These are phyloP conservation scores for Chaetogeoica ovagalla DNA, from an alignment of 2,888 invertebrate genomes.

Conservation along the genomic window DNA sequence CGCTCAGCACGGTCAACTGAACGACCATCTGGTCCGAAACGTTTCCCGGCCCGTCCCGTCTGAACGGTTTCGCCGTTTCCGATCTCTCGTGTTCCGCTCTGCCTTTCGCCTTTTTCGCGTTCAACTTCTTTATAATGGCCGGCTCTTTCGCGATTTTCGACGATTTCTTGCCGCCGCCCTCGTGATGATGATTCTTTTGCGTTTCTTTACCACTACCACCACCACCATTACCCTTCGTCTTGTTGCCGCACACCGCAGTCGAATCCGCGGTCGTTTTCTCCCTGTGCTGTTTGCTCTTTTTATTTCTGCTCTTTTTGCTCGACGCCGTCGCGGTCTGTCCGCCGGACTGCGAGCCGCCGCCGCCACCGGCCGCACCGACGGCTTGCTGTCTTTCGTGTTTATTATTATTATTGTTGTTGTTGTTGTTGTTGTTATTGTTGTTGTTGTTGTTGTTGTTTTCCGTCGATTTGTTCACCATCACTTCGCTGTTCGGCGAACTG, in stretches of 20 bases:
- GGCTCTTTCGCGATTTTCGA: conserved; percentile 40
- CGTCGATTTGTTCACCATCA: conserved; percentile 22
- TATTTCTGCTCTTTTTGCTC: conserved; percentile 27
- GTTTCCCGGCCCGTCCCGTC: neutral
- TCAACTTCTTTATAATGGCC: conserved; percentile 42
- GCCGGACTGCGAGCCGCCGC: too few relatives aligned
- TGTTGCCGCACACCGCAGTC: neutral
- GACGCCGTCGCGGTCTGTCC: neutral
- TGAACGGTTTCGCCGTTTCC: neutral
- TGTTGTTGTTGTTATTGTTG: conserved; percentile 27
- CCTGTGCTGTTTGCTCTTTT: conserved; percentile 26
- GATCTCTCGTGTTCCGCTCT: neutral
- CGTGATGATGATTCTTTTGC: conserved; percentile 25
- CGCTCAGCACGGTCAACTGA: neutral
- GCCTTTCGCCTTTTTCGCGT: conserved; percentile 26
- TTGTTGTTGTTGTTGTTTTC: conserved; percentile 15
- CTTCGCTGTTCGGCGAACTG: conserved; percentile 54
- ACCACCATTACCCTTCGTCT: neutral
- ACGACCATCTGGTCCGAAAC: neutral
- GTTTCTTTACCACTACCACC: neutral
- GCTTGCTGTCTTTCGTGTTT: conserved; percentile 11
- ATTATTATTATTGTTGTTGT: neutral
- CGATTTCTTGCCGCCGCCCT: conserved; percentile 41
- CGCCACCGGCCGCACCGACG: neutral
- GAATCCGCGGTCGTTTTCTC: conserved; percentile 1